Evolutionary conservation across 1,140 invertebrate species (phyloP), one percentile per base, ranked within the genome.

Genomic region (Cecropterus lyciades): DNA sequence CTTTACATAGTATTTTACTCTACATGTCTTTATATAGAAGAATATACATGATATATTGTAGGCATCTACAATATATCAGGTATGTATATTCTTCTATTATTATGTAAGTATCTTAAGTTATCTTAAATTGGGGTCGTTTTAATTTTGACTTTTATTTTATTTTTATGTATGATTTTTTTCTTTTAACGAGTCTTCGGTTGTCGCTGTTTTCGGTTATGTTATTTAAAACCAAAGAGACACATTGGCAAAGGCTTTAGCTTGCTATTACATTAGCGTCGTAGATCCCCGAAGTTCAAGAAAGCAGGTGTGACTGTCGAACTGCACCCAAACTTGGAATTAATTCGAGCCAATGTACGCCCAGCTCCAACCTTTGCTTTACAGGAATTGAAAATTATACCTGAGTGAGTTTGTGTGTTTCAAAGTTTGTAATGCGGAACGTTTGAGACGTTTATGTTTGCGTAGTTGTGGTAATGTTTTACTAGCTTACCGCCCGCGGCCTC

Each of bases 361-460:
- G 24, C 10, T 45, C 15, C 45, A 49, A 37, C 45, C 57, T 48
- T 62, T 42, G 46, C 27, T 49, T 62, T 40, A 62, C 59, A 62
- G 59, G 33, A 51, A 62, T 62, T 62, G 59, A 62, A 55, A 62
- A 62, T 62, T 62, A 62, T 62, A 62, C 59, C 33, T 62, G 30
- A 49, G 15, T 62, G 59, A 62, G 59, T 62, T 62, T 62, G 59
- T 51, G 37, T 51, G 57, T 51, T 62, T 46, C 33, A 14, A 62
- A 62, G 46, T 62, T 62, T 49, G 30, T 62, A 51, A 62, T 62
- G 57, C 33, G 14, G 57, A 40, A 15, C 33, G 46, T 62, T 62
- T 62, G 45, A 49, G n/a, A 33, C 45, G 49, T 62, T 62, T 51
- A 51, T 27, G 45, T 60, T 60, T 60, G 16, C 15, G 57, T 60